These are phyloP conservation scores for Tachina lurida DNA, from an alignment of 2,888 invertebrate species.

Conservation along the genomic window DNA sequence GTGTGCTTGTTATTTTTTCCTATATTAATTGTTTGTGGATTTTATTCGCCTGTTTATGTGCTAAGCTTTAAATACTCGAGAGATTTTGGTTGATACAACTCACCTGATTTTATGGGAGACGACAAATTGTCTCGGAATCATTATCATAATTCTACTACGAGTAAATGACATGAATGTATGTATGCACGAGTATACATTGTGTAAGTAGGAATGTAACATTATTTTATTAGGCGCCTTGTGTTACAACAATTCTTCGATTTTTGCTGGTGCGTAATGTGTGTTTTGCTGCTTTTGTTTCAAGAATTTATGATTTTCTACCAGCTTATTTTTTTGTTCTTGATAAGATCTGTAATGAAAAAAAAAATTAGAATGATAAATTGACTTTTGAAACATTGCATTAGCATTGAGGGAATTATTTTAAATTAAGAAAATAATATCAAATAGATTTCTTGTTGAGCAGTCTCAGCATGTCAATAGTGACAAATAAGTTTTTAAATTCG, in stretches of 20 bases:
- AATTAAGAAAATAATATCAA: conserved; percentile 19
- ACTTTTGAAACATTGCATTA: conserved; percentile 11
- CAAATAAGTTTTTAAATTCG: conserved; percentile 1
- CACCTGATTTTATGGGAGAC: conserved; percentile 54
- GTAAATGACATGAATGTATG: conserved; percentile 24
- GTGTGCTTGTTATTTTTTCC: conserved; percentile 9
- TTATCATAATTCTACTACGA: conserved; percentile 45
- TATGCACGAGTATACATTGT: conserved; percentile 4
- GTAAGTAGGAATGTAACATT: conserved; percentile 41
- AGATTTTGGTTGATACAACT: conserved; percentile 52
- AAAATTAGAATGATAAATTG: conserved; percentile 38
- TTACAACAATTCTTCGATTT: conserved; percentile 3
- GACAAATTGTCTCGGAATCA: conserved; percentile 48
- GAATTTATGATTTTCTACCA: conserved; percentile 19
- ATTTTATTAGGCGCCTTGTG: conserved; percentile 12
- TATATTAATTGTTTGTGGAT: conserved; percentile 59
- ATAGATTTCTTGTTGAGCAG: conserved; percentile 2
- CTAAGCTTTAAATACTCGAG: conserved; percentile 53
- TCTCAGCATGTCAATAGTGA: background rate
- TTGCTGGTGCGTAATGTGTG: background rate
- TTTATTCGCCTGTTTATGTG: conserved; percentile 41
- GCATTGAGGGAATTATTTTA: conserved; percentile 16
- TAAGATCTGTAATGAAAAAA: background rate
- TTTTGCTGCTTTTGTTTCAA: background rate
- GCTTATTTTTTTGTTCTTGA: background rate